These are phyloP conservation scores for Drosophila santomea DNA, from an alignment of 1,140 invertebrate genomes.

Conservation along the genomic window DNA sequence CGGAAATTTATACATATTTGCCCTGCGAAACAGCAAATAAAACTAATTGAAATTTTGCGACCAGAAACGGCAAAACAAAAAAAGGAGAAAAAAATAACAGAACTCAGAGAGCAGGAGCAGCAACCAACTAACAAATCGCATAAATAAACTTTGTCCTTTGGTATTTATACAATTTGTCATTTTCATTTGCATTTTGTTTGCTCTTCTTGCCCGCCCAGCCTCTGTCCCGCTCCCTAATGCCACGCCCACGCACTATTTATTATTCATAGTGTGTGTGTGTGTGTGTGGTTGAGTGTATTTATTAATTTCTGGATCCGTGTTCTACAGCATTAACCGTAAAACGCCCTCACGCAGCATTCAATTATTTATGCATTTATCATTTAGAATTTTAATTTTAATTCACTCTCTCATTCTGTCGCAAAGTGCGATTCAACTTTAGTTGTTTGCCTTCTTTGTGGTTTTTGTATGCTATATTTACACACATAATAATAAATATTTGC, in stretches of 20 bases:
- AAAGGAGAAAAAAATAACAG: background rate
- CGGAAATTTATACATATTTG: background rate
- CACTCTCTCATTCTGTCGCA: conserved; percentile 8
- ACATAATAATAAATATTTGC: conserved; percentile 68
- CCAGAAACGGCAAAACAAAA: background rate
- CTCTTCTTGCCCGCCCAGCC: conserved; percentile 3
- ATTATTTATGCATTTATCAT: conserved; percentile 73
- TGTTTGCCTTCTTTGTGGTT: conserved; percentile 19
- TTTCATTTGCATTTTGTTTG: conserved; percentile 69
- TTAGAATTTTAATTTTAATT: conserved; percentile 53
- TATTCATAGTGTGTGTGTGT: conserved; percentile 63
- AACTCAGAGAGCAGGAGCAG: background rate
- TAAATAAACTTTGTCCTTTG: conserved; percentile 78
- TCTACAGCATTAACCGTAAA: conserved; percentile 45
- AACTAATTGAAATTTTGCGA: conserved; percentile 14
- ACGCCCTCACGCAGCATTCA: conserved; percentile 37
- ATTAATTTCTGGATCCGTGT: conserved; percentile 64
- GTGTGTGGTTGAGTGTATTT: conserved; percentile 49
- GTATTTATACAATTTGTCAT: conserved; percentile 71
- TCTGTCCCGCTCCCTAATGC: background rate
- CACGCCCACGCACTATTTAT: conserved; percentile 52
- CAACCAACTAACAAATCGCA: conserved; percentile 73
- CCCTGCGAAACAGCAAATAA: background rate
- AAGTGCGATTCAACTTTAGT: background rate
- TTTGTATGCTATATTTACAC: conserved; percentile 53